Percentiles rank a stretch among this genome's conserved stretches.
phyloP scores from a whole-genome alignment of 2,888 invertebrate species.

The Agrochola lota region DNA sequence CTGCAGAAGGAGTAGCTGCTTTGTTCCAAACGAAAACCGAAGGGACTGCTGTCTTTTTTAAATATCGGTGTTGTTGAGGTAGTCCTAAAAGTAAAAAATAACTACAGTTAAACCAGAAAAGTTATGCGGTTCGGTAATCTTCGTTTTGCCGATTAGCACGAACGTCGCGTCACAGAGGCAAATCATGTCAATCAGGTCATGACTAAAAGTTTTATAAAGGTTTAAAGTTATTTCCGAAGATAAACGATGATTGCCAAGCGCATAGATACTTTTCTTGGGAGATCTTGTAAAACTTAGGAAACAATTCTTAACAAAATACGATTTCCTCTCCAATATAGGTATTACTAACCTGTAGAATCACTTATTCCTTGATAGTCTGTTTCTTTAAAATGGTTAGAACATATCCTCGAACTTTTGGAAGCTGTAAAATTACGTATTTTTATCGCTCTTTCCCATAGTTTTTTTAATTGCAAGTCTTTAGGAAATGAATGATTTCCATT shows the following conservation, averaged over 20 bases:
- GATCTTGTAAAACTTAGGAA: too few relatives aligned
- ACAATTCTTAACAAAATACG: too few relatives aligned
- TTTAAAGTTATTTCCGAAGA: too few relatives aligned
- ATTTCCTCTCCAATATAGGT: neutral
- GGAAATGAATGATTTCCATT: slow-evolving; percentile 8
- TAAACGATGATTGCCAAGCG: too few relatives aligned
- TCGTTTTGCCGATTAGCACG: neutral
- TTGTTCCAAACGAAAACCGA: too few relatives aligned
- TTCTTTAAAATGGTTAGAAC: slow-evolving; percentile 5
- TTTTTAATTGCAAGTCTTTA: neutral
- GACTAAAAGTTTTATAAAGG: too few relatives aligned
- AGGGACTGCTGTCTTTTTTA: too few relatives aligned
- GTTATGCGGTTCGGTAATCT: neutral
- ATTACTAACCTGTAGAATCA: slow-evolving; percentile 4
- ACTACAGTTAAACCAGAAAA: neutral
- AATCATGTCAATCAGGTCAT: too few relatives aligned
- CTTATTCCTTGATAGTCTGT: neutral
- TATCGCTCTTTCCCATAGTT: neutral
- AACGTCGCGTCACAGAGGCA: neutral
- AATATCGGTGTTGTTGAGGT: neutral
- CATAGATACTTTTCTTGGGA: too few relatives aligned
- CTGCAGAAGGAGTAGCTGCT: too few relatives aligned
- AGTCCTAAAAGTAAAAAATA: neutral
- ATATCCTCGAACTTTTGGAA: neutral
- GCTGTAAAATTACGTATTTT: too few relatives aligned